These are phyloP conservation scores for Argynnis bischoffii DNA, from an alignment of 2,888 invertebrate species.

Conservation along the genomic window DNA sequence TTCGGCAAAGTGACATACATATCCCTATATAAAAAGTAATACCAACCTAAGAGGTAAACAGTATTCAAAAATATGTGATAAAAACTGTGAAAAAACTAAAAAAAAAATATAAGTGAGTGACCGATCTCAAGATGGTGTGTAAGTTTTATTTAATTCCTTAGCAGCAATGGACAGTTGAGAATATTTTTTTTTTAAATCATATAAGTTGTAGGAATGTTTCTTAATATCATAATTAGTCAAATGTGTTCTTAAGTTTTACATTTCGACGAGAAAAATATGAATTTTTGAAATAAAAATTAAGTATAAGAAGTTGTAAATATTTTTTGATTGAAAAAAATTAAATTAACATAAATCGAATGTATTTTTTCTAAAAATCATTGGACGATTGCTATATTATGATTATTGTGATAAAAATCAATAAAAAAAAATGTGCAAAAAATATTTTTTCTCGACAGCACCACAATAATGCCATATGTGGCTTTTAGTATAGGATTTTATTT, in stretches of 20 bases:
- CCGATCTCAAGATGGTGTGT: slow-evolving; percentile 74
- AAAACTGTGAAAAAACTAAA: slow-evolving; percentile 72
- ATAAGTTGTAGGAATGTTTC: slow-evolving; percentile 30
- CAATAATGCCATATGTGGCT: slow-evolving; percentile 46
- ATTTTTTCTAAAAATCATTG: slow-evolving; percentile 55
- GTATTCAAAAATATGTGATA: slow-evolving; percentile 78
- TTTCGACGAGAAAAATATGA: slow-evolving; percentile 36
- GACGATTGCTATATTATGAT: slow-evolving; percentile 48
- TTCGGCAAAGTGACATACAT: slow-evolving; percentile 50
- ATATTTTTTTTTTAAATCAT: slow-evolving; percentile 39
- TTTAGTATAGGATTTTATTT: slow-evolving; percentile 42
- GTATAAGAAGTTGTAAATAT: slow-evolving; percentile 58
- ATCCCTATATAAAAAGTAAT: slow-evolving; percentile 41
- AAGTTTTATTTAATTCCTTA: slow-evolving; percentile 69
- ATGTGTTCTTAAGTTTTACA: slow-evolving; percentile 39
- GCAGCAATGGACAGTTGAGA: slow-evolving; percentile 58
- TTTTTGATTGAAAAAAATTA: slow-evolving; percentile 44
- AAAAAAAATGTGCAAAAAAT: slow-evolving; percentile 50
- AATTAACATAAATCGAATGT: slow-evolving; percentile 46
- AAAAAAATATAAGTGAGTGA: slow-evolving; percentile 74
- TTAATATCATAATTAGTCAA: slow-evolving; percentile 35
- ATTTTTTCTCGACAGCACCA: slow-evolving; percentile 57
- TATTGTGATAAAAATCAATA: slow-evolving; percentile 47
- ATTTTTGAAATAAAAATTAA: slow-evolving; percentile 43
- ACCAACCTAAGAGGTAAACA: slow-evolving; percentile 61